Evolutionary conservation across 2,888 invertebrate species (phyloP).

Genomic region (Ligdia adustata): DNA sequence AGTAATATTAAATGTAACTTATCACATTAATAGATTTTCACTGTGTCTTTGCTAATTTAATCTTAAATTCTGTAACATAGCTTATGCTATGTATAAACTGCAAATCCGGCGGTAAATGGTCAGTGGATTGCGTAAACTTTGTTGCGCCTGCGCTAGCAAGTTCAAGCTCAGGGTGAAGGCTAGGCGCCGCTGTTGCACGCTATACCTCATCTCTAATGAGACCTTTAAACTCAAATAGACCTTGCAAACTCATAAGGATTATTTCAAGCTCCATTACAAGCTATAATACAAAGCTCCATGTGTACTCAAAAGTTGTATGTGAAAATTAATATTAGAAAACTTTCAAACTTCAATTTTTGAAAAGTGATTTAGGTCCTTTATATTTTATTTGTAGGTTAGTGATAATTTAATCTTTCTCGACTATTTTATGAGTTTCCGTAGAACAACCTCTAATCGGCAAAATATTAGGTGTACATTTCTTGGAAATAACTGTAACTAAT

Average conservation of each 20-base stretch:
- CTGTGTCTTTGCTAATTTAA: no score
- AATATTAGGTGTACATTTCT: constrained; percentile 17
- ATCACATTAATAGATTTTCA: no score
- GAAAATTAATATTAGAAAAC: no score
- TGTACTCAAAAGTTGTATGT: no score
- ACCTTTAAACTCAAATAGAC: neutral
- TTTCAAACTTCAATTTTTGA: no score
- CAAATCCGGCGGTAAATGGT: constrained; percentile 56
- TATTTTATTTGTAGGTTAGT: constrained; percentile 2
- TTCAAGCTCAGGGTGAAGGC: constrained; percentile 83
- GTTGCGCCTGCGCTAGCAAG: constrained; percentile 52
- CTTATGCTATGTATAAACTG: no score
- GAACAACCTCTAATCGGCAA: constrained; percentile 3
- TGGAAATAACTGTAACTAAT: constrained; percentile 22
- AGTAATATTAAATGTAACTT: no score
- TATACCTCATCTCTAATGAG: constrained; percentile 18
- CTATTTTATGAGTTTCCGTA: constrained; percentile 4
- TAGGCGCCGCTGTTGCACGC: constrained; percentile 25
- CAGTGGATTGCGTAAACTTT: constrained; percentile 64
- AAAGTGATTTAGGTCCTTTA: no score
- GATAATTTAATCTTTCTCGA: constrained; percentile 2
- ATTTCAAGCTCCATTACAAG: no score
- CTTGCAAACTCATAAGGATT: no score
- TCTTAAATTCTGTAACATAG: no score
- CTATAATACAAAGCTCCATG: no score